These are phyloP conservation scores for Heliconius hermathena DNA, from an alignment of 1,140 invertebrate species.

Conservation along the genomic window DNA sequence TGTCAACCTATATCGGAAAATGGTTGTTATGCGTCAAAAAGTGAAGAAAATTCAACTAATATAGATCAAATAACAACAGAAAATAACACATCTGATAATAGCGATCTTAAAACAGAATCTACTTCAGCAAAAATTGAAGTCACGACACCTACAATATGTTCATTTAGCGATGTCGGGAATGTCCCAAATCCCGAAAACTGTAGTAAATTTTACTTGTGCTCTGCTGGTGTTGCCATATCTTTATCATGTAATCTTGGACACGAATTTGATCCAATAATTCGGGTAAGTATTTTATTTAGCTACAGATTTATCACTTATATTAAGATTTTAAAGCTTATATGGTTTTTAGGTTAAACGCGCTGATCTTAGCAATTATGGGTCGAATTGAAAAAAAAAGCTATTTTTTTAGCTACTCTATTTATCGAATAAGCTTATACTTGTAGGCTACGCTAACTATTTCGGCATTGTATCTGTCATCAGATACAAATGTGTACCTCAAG, in stretches of 20 bases:
- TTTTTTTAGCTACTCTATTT: no score
- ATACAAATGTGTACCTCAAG: no score
- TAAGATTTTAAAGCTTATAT: no score
- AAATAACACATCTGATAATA: background rate
- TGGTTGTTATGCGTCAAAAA: constrained; percentile 42
- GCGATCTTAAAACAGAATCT: background rate
- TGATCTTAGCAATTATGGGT: no score
- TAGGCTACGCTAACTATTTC: no score
- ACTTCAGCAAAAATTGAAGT: constrained; percentile 22
- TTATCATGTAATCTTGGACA: constrained; percentile 47
- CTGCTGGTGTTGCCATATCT: constrained; percentile 41
- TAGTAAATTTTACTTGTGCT: constrained; percentile 53
- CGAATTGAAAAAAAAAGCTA: no score
- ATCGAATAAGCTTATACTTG: no score
- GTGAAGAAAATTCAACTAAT: background rate
- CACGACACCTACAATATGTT: constrained; percentile 39
- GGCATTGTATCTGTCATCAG: no score
- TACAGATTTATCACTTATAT: background rate
- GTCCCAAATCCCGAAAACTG: constrained; percentile 50
- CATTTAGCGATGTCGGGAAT: constrained; percentile 42
- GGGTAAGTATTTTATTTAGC: constrained; percentile 35
- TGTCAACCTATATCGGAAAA: constrained; percentile 45
- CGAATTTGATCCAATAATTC: constrained; percentile 44
- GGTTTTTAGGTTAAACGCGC: no score
- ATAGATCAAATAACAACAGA: constrained; percentile 22